Base-by-base conservation (phyloP, 2,113 vertebrate genomes). In the Rhabdornis inornatus region DNA sequence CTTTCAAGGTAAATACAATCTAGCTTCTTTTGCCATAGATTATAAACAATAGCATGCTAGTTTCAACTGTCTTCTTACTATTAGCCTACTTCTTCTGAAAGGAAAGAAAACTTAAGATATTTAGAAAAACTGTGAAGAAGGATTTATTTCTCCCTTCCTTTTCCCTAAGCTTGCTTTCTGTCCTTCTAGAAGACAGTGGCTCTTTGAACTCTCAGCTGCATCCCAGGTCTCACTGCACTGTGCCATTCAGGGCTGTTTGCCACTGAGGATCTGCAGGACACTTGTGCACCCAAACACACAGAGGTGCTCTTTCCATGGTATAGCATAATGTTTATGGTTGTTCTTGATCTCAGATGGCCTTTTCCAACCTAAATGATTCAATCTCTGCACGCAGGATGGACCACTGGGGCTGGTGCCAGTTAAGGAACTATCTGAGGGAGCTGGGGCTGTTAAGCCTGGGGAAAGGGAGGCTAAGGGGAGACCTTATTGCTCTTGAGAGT, bases 211-310 rank as follows among this genome's bases (percentile, higher is more conserved):
- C 45, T 21, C n/a, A 66, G 10, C 19, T 83, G 49, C 18, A 13
- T 15, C 17, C 45, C 21, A 24, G 16, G 13, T 37, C 10, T n/a
- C 1, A 2, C 15, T 9, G 4, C 27, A 23, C 19, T 6, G 2
- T 47, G 30, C 30, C 49, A 30, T 5, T 2, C 8, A 20, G 55
- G 13, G 31, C 25, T 57, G 15, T 3, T 15, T 57, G 27, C 5
- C 31, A 3, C 44, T 11, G 40, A 52, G 64, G 64, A 39, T 33
- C 23, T 47, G 21, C 49, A 84, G 50, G 27, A 74, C 10, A 30
- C 11, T 16, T 6, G 1, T 2, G 1, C 11, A 50, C 19, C 20
- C 44, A 63, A 64, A 66, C 27, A 24, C 20, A 53, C 0, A 0
- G 1, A 45, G 18, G 2, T 15, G 15, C 17, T 57, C 9, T 33